Conservation (phyloP, 2,797 vertebrate genomes). For the Chaetodon trifasciatus region DNA sequence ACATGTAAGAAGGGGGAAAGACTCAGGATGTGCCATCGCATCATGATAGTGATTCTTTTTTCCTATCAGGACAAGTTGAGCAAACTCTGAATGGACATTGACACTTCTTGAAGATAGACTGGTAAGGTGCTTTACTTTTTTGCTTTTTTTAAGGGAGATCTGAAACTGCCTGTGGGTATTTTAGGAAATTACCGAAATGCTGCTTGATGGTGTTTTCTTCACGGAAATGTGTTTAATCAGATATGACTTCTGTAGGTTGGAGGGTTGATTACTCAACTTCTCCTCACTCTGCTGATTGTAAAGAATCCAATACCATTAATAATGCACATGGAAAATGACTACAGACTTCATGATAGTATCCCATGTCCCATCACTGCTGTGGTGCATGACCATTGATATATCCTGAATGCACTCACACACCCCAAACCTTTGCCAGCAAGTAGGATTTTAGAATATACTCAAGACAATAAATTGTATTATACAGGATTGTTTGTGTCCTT, state of each 20-base stretch:
- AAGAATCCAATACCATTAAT: conserved; percentile 31
- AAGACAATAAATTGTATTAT: background rate
- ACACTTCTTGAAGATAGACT: conserved; percentile 43
- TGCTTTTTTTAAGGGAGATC: background rate
- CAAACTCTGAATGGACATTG: conserved; percentile 65
- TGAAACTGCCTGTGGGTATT: background rate
- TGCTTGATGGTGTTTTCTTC: background rate
- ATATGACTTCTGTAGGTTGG: background rate
- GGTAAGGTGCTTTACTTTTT: conserved; percentile 57
- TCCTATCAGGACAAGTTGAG: conserved; percentile 31
- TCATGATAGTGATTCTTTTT: conserved; percentile 45
- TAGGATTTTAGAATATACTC: background rate
- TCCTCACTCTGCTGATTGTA: conserved; percentile 24
- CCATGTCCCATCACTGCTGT: conserved; percentile 15
- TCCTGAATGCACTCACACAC: background rate
- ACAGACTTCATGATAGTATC: conserved; percentile 14
- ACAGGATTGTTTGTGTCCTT: background rate
- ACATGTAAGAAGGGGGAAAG: conserved; percentile 67
- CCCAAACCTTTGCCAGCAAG: background rate
- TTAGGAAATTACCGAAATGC: background rate
- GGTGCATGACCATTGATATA: background rate
- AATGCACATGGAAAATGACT: conserved; percentile 30
- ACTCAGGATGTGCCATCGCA: conserved; percentile 50
- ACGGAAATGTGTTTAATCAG: background rate
- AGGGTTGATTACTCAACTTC: conserved; percentile 2